phyloP scores from a whole-genome alignment of 1,140 invertebrate genomes.

The Hyles euphorbiae region DNA sequence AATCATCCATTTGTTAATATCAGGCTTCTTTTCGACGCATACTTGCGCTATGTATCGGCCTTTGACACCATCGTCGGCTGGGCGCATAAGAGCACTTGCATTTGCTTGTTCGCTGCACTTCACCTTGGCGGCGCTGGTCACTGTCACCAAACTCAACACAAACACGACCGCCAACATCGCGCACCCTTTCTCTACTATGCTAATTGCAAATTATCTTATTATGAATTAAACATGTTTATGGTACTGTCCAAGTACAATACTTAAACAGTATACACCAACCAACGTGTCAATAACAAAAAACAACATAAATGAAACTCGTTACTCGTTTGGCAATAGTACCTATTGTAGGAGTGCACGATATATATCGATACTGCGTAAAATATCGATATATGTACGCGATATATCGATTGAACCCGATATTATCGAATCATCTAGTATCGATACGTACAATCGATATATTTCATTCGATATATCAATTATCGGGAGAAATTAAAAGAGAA shows the following conservation, averaged over 20 bases:
- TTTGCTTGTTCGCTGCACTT: constrained; percentile 19
- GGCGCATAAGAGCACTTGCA: constrained; percentile 17
- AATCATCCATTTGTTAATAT: constrained; percentile 75
- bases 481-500: no score
- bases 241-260: no score
- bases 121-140: constrained; percentile 2
- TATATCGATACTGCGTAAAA: no score
- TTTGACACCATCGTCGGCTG: constrained; percentile 21
- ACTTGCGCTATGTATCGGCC: constrained; percentile 41
- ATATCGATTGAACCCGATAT: no score
- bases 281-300: no score
- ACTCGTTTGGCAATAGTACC: no score
- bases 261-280: not conserved
- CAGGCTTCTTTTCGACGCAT: constrained; percentile 26
- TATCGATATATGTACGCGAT: no score
- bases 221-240: not conserved
- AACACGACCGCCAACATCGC: constrained; percentile 16
- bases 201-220: constrained; percentile 19
- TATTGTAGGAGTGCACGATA: no score
- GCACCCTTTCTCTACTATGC: constrained; percentile 15
- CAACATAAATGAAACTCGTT: no score
- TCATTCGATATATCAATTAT: no score
- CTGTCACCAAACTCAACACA: constrained; percentile 10
- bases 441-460: no score
- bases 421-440: no score